Conservation (phyloP, 2,113 vertebrate genomes). For the Xiphophorus couchianus region DNA sequence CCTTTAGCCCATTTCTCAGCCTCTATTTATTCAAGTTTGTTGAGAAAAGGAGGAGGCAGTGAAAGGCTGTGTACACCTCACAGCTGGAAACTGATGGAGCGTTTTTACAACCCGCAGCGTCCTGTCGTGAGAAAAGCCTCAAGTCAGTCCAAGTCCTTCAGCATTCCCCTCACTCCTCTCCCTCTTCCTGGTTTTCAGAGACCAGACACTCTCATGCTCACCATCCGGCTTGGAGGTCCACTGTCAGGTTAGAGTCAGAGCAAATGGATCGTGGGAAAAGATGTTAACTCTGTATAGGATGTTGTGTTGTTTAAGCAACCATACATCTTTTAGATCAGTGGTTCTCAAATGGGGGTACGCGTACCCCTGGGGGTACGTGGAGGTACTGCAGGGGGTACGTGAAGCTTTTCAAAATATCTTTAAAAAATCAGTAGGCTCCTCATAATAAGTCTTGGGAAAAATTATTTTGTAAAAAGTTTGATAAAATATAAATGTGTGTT, state of each 20-base stretch:
- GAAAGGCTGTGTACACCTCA: slow-evolving; percentile 71
- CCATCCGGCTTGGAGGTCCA: not conserved
- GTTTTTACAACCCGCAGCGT: slow-evolving; percentile 61
- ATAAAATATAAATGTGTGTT: no score
- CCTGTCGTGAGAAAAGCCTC: slow-evolving; percentile 66
- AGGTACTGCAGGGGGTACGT: no score
- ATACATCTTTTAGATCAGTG: not conserved
- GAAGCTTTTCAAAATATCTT: no score
- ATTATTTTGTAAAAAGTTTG: no score
- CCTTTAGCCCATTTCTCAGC: slow-evolving; percentile 64
- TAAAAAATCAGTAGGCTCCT: no score
- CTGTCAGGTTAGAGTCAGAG: not conserved
- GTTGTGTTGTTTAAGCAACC: not conserved
- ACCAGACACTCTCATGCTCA: slow-evolving; percentile 41
- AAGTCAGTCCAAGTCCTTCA: slow-evolving; percentile 43
- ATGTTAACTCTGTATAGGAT: not conserved
- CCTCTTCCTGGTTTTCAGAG: slow-evolving; percentile 37
- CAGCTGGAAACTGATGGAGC: slow-evolving; percentile 76
- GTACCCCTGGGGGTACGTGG: no score
- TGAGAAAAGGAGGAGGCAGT: slow-evolving; percentile 64
- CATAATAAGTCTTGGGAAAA: no score
- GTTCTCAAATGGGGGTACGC: no score
- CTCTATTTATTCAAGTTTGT: slow-evolving; percentile 70
- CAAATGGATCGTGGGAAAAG: not conserved
- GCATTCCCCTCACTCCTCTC: slow-evolving; percentile 33